These are phyloP conservation scores for Nanorana parkeri DNA, from an alignment of 2,113 vertebrate species.

Conservation along the genomic window DNA sequence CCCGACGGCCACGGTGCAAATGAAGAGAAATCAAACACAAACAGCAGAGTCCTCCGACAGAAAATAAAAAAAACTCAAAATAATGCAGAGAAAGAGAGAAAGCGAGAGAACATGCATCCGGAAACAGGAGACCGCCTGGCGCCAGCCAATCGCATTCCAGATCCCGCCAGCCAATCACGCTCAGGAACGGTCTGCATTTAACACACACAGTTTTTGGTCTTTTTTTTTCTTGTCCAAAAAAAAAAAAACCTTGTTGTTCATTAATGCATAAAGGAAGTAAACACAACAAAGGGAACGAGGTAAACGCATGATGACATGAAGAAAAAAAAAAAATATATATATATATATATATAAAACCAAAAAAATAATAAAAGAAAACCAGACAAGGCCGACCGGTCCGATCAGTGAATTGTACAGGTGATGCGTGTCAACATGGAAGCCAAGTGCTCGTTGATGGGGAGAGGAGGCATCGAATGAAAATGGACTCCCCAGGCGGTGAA, in stretches of 20 bases:
- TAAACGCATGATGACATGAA: not conserved
- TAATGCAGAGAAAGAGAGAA: constrained; percentile 63
- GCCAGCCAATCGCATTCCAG: constrained; percentile 50
- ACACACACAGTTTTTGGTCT: constrained; percentile 86
- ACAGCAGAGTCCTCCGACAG: constrained; percentile 71
- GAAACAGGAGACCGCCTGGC: constrained; percentile 61
- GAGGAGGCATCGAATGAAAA: constrained; percentile 29
- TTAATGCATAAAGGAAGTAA: constrained; percentile 55
- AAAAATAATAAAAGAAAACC: not conserved
- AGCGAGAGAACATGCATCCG: constrained; percentile 81
- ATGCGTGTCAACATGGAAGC: constrained; percentile 41
- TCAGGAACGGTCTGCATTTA: constrained; percentile 64
- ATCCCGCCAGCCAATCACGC: constrained; percentile 59
- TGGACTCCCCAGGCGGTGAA: constrained; percentile 26
- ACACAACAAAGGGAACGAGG: not conserved
- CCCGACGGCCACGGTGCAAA: constrained; percentile 67
- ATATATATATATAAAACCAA: no score
- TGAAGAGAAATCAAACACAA: constrained; percentile 76
- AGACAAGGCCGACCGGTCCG: not conserved
- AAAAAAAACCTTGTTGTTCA: constrained; percentile 65
- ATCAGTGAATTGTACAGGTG: constrained; percentile 1
- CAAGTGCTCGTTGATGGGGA: constrained; percentile 56
- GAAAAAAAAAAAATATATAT: no score
- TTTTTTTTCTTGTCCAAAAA: constrained; percentile 47
- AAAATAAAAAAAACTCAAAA: constrained; percentile 42